These are phyloP conservation scores for Oncorhynchus mykiss DNA, from an alignment of 2,113 vertebrate genomes.

Conservation along the genomic window DNA sequence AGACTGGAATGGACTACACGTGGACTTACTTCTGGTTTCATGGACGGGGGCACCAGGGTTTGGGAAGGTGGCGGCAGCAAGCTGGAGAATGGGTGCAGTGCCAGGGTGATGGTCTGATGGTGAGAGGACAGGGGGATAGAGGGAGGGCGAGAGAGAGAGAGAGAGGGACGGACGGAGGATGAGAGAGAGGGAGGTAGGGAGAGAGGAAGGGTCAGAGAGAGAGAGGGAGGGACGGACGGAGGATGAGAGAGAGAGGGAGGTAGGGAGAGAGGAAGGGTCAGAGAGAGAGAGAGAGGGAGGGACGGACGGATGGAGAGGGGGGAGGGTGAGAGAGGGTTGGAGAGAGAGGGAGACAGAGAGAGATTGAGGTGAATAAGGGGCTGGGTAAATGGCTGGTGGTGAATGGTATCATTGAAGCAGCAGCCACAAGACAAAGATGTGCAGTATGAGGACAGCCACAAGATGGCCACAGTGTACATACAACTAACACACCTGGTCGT, in stretches of 20 bases:
- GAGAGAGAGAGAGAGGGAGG: neutral
- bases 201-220: neutral
- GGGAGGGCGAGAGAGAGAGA: neutral
- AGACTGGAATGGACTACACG: neutral
- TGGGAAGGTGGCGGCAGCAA: neutral
- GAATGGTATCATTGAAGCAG: conserved; percentile 25
- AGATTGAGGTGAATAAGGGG: conserved; percentile 45
- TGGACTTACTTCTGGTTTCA: too few relatives aligned
- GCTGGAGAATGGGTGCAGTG: conserved; percentile 22
- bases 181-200: neutral
- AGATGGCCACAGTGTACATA: conserved; percentile 42
- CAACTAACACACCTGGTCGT: too few relatives aligned
- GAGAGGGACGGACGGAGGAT: conserved; percentile 15
- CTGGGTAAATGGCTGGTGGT: conserved; percentile 6
- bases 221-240: neutral
- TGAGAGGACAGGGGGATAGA: neutral
- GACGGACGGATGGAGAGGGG: neutral
- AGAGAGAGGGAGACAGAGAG: neutral
- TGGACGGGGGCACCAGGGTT: neutral
- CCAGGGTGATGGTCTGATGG: neutral
- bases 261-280: neutral
- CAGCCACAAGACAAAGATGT: conserved; percentile 16
- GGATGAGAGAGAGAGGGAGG: neutral
- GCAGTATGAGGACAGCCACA: conserved; percentile 38
- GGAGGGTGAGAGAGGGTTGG: conserved; percentile 3